Conservation (phyloP, 2,113 vertebrate species). For the Actenoides hombroni region DNA sequence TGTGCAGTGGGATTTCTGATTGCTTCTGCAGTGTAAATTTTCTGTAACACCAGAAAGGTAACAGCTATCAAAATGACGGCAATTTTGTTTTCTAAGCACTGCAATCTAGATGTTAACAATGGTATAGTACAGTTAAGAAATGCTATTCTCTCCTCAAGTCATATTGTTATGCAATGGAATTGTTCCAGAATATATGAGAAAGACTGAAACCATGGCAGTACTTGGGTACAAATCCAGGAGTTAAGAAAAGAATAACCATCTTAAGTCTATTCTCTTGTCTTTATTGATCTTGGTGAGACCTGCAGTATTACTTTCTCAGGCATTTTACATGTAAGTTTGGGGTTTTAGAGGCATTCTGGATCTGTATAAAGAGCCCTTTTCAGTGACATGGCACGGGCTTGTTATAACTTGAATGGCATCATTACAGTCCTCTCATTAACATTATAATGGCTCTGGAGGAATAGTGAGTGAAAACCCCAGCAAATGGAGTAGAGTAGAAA, state of each 20-base stretch:
- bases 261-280: not conserved
- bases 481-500: constrained; percentile 48
- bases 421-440: constrained; percentile 69
- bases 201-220: not conserved
- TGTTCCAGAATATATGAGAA: not conserved
- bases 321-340: constrained; percentile 59
- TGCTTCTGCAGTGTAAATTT: not conserved
- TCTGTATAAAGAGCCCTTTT: constrained; percentile 63
- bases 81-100: not conserved
- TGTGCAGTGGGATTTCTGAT: not conserved
- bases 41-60: not conserved
- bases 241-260: not conserved
- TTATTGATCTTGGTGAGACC: not conserved
- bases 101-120: constrained; percentile 20
- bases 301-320: not conserved
- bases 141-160: not conserved
- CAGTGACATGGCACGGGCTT: constrained; percentile 50
- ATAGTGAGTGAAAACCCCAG: constrained; percentile 47
- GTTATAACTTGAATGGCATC: constrained; percentile 69
- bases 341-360: constrained; percentile 51
- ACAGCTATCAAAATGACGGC: not conserved
- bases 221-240: not conserved
- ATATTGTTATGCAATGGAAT: not conserved
- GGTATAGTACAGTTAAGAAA: not conserved
- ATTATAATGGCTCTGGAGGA: constrained; percentile 62